A percentile compares a stretch with the other conserved stretches of the same genome.
These are phyloP conservation scores for Yoshiicerus persimilis DNA, from an alignment of 1,140 invertebrate species.

Conservation along the genomic window DNA sequence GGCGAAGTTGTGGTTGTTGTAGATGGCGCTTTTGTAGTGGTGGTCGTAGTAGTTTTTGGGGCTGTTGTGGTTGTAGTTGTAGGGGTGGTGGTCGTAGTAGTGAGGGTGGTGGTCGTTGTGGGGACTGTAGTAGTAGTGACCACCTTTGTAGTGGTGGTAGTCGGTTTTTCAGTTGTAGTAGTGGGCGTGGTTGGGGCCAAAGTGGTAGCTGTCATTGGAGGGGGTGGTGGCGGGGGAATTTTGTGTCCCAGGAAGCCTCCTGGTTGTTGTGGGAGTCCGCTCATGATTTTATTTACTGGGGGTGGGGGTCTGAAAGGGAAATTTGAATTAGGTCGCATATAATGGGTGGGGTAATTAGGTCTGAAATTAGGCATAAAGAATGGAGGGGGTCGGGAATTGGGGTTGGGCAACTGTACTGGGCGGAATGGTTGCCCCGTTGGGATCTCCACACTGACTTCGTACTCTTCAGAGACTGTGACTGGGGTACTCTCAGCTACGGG, in stretches of 20 bases:
- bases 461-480: background rate
- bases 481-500: background rate
- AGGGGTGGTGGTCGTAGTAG: background rate
- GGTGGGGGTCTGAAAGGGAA: constrained; percentile 27
- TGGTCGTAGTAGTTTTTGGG: background rate
- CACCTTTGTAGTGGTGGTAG: background rate
- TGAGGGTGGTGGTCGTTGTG: background rate
- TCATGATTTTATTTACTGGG: constrained; percentile 26
- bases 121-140: background rate
- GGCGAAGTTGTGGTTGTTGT: background rate
- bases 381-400: background rate
- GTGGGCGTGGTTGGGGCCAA: background rate
- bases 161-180: background rate
- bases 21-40: background rate
- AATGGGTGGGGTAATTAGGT: background rate
- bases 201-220: background rate
- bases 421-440: constrained; percentile 22
- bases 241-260: background rate
- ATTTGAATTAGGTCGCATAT: constrained; percentile 8
- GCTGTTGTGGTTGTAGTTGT: background rate
- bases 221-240: background rate
- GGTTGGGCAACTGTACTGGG: constrained; percentile 22
- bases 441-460: constrained; percentile 11
- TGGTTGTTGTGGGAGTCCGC: background rate
- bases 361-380: background rate